Conservation (phyloP, 2,113 vertebrate species). For the Daubentonia madagascariensis region DNA sequence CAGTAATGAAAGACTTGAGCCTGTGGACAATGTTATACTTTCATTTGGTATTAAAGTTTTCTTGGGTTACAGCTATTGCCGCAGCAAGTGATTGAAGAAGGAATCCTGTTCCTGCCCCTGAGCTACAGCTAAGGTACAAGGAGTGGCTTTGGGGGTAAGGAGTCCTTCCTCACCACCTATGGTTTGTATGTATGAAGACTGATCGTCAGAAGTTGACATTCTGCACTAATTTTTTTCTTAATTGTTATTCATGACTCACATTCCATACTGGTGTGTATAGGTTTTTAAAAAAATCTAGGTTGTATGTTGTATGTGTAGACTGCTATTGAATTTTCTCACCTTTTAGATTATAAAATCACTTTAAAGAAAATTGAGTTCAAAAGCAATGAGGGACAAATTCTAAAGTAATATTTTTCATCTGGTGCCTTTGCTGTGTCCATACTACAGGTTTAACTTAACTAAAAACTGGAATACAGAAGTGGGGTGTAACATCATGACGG, state of each 20-base stretch:
- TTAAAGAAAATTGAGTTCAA: background rate
- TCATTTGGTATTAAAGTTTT: constrained; percentile 47
- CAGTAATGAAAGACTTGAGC: background rate
- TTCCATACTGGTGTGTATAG: background rate
- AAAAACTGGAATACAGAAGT: background rate
- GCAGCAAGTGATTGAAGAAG: constrained; percentile 51
- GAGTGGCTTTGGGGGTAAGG: constrained; percentile 53
- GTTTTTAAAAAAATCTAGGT: background rate
- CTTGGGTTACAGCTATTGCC: constrained; percentile 50
- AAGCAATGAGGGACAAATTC: background rate
- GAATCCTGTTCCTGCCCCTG: constrained; percentile 39
- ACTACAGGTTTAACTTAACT: background rate
- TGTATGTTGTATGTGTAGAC: background rate
- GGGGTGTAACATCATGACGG: background rate
- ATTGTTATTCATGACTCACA: background rate
- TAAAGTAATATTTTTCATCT: background rate
- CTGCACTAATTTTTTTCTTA: background rate
- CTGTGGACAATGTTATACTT: background rate
- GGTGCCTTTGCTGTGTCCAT: background rate
- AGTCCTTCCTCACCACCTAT: constrained; percentile 4
- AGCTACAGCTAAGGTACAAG: constrained; percentile 38
- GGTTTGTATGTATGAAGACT: constrained; percentile 32
- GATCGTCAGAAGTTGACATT: background rate
- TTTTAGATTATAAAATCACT: background rate
- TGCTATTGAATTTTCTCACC: background rate